Conservation (phyloP, 2,797 vertebrate species). For the Chaetodon trifasciatus region DNA sequence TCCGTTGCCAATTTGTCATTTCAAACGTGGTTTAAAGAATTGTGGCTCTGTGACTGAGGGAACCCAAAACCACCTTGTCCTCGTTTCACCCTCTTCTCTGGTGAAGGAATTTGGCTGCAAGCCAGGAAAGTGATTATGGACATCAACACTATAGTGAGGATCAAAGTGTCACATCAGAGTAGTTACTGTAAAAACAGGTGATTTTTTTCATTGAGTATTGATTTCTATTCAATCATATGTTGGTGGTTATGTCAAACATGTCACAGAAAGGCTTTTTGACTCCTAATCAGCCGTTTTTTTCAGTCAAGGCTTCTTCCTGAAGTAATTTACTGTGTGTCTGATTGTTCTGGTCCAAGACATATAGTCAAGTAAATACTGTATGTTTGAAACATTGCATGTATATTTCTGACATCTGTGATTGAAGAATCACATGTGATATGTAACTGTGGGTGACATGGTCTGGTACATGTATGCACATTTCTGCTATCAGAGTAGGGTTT, state of each 20-base stretch:
- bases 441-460: not conserved
- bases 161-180: constrained; percentile 36
- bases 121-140: constrained; percentile 55
- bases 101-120: constrained; percentile 21
- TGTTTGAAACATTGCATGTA: not conserved
- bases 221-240: not conserved
- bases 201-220: not conserved
- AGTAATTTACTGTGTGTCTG: not conserved
- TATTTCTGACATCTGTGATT: not conserved
- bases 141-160: constrained; percentile 40
- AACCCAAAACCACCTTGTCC: constrained; percentile 49
- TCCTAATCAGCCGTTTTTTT: constrained; percentile 1
- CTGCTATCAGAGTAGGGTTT: not conserved
- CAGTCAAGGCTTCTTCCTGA: not conserved
- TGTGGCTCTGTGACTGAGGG: constrained; percentile 23
- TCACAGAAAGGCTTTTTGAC: not conserved
- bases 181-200: constrained; percentile 1
- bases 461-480: not conserved
- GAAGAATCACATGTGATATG: not conserved
- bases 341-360: not conserved
- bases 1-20: constrained; percentile 59
- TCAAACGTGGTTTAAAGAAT: constrained; percentile 63
- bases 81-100: constrained; percentile 34
- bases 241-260: not conserved
- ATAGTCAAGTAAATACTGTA: not conserved